These are phyloP conservation scores for Desmophyllum pertusum DNA, from an alignment of 92 coral and sea anemone species.

Conservation along the genomic window DNA sequence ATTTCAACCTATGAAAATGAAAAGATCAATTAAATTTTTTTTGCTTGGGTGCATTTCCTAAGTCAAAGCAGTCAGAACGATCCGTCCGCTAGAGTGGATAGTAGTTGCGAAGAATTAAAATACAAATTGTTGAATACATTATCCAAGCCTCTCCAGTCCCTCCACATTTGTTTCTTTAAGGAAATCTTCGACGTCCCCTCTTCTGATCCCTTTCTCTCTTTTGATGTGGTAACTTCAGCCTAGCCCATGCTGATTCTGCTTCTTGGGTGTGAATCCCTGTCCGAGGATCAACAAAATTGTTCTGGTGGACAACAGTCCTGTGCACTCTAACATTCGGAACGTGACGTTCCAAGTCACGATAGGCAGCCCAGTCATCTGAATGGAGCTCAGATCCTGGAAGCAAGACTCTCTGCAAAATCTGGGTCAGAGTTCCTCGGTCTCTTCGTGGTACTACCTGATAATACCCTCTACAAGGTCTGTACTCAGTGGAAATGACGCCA, in stretches of 20 bases:
- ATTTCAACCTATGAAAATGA: no score
- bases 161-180: no score
- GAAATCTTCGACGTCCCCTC: slow-evolving; percentile 8
- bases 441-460: slow-evolving; percentile 29
- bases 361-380: slow-evolving; percentile 43
- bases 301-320: slow-evolving; percentile 6
- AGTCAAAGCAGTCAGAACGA: no score
- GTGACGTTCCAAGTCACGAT: slow-evolving; percentile 16
- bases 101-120: no score
- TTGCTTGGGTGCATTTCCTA: no score
- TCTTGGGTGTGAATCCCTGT: no score
- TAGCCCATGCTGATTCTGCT: slow-evolving; percentile 26
- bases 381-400: slow-evolving; percentile 36
- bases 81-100: no score
- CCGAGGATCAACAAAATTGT: slow-evolving; percentile 18
- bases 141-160: slow-evolving; percentile 2
- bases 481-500: slow-evolving; percentile 29
- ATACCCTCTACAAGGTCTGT: slow-evolving; percentile 26
- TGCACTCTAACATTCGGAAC: slow-evolving; percentile 7
- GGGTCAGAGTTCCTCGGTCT: slow-evolving; percentile 27
- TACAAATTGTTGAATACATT: neutral
- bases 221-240: slow-evolving; percentile 22
- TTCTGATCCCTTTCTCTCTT: slow-evolving; percentile 4
- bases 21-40: no score
- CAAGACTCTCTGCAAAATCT: slow-evolving; percentile 8